Conservation (phyloP, 2,888 invertebrate species). For the Oligia fasciuncula region DNA sequence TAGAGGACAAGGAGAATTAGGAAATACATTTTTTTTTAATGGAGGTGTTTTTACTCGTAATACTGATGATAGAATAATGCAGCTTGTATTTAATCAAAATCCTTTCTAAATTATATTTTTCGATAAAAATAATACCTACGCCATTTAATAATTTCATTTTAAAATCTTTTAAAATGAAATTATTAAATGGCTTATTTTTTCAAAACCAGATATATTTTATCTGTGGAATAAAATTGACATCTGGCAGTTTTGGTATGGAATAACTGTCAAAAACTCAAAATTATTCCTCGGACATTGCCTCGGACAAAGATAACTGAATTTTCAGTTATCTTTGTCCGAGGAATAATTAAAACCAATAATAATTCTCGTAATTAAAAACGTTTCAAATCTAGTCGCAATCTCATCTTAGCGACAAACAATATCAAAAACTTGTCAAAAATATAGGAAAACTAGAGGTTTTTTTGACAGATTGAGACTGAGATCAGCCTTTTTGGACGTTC, state of each 20-base stretch:
- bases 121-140: no score
- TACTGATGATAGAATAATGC: background rate
- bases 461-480: no score
- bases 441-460: no score
- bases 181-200: background rate
- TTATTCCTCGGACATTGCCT: background rate
- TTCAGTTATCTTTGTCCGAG: no score
- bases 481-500: no score
- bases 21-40: background rate
- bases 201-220: background rate
- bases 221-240: background rate
- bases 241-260: no score
- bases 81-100: background rate
- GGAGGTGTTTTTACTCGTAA: background rate
- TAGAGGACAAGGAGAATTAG: background rate
- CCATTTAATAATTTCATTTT: no score
- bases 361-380: no score
- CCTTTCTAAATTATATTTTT: background rate
- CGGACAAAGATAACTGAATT: background rate
- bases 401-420: no score
- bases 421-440: no score
- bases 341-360: no score
- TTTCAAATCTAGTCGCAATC: no score
- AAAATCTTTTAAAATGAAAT: background rate
- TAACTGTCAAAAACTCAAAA: background rate